These are phyloP conservation scores for Teleopsis dalmanni DNA, from an alignment of 1,140 invertebrate species.

Conservation along the genomic window DNA sequence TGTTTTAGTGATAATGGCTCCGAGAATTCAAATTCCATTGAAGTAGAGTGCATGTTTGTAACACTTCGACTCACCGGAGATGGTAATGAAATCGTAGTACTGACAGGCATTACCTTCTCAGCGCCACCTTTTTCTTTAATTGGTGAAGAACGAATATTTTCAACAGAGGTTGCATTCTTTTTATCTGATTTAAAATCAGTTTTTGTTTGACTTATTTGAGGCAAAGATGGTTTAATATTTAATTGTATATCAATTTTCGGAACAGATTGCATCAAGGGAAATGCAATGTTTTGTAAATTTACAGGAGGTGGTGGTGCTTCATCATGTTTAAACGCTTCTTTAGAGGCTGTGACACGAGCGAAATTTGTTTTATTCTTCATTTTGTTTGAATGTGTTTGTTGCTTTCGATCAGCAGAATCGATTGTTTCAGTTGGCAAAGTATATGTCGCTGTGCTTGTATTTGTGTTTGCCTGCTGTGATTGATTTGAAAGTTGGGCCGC, in stretches of 20 bases:
- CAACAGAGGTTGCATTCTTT: not conserved
- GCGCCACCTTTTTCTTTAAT: too few relatives aligned
- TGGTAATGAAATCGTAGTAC: too few relatives aligned
- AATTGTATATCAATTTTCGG: slow-evolving; percentile 53
- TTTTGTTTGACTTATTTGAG: not conserved
- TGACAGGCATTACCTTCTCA: too few relatives aligned
- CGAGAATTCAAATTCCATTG: slow-evolving; percentile 15
- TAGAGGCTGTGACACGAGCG: slow-evolving; percentile 19
- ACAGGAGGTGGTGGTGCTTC: slow-evolving; percentile 47
- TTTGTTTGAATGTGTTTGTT: slow-evolving; percentile 45
- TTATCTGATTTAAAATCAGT: not conserved
- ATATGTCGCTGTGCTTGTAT: not conserved
- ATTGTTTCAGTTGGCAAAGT: not conserved
- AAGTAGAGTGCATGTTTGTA: too few relatives aligned
- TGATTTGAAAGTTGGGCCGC: not conserved
- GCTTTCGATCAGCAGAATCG: slow-evolving; percentile 1
- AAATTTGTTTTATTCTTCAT: slow-evolving; percentile 40
- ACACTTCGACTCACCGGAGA: too few relatives aligned
- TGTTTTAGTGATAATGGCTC: slow-evolving; percentile 3
- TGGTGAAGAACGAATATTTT: too few relatives aligned
- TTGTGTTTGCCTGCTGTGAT: not conserved
- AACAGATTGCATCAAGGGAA: slow-evolving; percentile 54
- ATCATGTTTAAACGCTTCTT: slow-evolving; percentile 25
- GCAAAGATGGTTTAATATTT: slow-evolving; percentile 15
- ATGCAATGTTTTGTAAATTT: slow-evolving; percentile 52